Conservation (phyloP, 2,797 vertebrate species). For the Lepidocolaptes lacrymiger region DNA sequence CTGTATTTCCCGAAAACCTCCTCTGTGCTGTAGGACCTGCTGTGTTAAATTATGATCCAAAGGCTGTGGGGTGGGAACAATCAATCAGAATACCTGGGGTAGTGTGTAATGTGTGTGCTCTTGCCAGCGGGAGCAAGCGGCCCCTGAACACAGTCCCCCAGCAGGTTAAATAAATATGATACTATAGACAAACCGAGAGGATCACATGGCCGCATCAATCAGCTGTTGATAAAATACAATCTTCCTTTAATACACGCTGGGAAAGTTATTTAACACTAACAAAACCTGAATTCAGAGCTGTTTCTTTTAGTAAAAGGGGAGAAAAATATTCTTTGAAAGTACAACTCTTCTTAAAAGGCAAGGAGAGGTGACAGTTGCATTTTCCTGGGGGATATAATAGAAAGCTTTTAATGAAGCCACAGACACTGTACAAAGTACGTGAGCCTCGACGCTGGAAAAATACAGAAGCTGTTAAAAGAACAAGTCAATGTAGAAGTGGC, state of each 20-base stretch:
- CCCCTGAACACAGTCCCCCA: constrained; percentile 89
- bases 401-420: constrained; percentile 44
- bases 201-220: constrained; percentile 94
- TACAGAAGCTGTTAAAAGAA: constrained; percentile 24
- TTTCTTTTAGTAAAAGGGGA: constrained; percentile 52
- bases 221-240: constrained; percentile 92
- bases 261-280: constrained; percentile 94
- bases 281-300: constrained; percentile 75
- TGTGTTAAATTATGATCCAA: constrained; percentile 98
- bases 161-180: constrained; percentile 99
- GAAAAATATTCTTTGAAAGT: constrained; percentile 64
- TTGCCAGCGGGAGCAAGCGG: constrained; percentile 88
- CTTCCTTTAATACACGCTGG: constrained; percentile 93
- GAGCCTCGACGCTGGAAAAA: constrained; percentile 2
- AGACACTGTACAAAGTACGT: constrained; percentile 1
- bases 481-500: constrained; percentile 22
- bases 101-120: constrained; percentile 93
- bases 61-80: constrained; percentile 92
- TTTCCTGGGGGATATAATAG: constrained; percentile 45
- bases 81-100: constrained; percentile 95
- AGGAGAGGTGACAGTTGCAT: constrained; percentile 14
- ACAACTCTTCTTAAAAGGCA: constrained; percentile 72
- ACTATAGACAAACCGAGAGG: constrained; percentile 89
- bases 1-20: constrained; percentile 66
- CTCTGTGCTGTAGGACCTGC: constrained; percentile 85